phyloP scores from a whole-genome alignment of 2,888 invertebrate species.

The Rhamnusium bicolor region DNA sequence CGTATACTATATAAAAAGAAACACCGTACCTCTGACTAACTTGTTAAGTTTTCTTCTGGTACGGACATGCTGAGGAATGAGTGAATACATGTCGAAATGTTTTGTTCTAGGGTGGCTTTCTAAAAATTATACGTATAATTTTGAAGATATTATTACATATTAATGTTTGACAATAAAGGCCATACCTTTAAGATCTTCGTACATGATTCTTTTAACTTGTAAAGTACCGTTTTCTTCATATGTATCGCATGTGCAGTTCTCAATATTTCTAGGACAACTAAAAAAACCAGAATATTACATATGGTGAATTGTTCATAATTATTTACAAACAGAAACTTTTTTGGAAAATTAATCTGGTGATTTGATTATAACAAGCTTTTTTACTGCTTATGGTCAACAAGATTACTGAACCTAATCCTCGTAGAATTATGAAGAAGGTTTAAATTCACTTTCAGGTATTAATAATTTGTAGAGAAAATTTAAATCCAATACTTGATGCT shows the following conservation, averaged over 20 bases:
- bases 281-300: constrained; percentile 13
- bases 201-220: constrained; percentile 43
- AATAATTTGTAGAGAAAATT: too few species aligned
- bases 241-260: constrained; percentile 49
- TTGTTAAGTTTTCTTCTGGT: background rate
- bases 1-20: background rate
- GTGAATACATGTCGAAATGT: background rate
- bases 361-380: too few species aligned
- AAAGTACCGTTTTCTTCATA: constrained; percentile 45
- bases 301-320: too few species aligned
- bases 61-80: background rate
- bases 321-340: too few species aligned
- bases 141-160: background rate
- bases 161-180: too few species aligned
- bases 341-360: too few species aligned
- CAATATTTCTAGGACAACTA: constrained; percentile 44
- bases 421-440: too few species aligned
- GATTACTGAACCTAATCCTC: too few species aligned
- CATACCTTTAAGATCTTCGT: background rate
- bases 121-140: background rate
- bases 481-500: too few species aligned
- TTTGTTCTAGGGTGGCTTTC: background rate
- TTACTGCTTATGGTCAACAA: too few species aligned
- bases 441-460: too few species aligned
- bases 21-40: background rate